Conservation (phyloP, 2,113 vertebrate genomes). For the Chaetura pelagica region DNA sequence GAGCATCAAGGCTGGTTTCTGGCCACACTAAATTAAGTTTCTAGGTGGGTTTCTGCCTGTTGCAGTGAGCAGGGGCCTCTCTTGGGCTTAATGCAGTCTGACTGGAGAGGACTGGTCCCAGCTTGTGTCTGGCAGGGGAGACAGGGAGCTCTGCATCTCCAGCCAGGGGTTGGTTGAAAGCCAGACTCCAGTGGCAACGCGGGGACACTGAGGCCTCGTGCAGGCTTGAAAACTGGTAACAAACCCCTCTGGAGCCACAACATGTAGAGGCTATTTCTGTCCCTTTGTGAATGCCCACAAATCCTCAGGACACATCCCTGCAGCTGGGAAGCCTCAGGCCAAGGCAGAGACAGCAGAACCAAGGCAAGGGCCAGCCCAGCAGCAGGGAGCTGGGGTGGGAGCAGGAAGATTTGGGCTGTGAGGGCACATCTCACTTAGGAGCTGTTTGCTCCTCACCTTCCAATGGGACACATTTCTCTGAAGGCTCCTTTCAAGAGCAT, state of each 20-base stretch:
- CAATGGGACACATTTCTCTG: neutral
- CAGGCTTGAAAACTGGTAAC: neutral
- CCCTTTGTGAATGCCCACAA: neutral
- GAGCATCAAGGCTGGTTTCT: neutral
- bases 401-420: accelerated
- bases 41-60: neutral
- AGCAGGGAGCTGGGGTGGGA: neutral
- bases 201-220: neutral
- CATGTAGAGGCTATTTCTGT: neutral
- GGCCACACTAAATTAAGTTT: neutral
- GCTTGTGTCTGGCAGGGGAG: neutral
- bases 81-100: neutral
- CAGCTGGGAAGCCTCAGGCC: neutral
- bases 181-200: neutral
- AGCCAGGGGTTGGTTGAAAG: neutral
- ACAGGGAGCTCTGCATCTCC: neutral
- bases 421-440: neutral
- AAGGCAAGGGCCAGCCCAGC: neutral
- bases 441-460: accelerated
- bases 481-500: neutral
- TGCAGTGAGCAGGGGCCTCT: neutral
- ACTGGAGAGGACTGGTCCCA: neutral
- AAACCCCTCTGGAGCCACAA: neutral
- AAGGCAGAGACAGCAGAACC: neutral
- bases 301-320: neutral